These are phyloP conservation scores for Atherinosoma microstoma DNA, from an alignment of 2,797 vertebrate genomes.

Conservation along the genomic window DNA sequence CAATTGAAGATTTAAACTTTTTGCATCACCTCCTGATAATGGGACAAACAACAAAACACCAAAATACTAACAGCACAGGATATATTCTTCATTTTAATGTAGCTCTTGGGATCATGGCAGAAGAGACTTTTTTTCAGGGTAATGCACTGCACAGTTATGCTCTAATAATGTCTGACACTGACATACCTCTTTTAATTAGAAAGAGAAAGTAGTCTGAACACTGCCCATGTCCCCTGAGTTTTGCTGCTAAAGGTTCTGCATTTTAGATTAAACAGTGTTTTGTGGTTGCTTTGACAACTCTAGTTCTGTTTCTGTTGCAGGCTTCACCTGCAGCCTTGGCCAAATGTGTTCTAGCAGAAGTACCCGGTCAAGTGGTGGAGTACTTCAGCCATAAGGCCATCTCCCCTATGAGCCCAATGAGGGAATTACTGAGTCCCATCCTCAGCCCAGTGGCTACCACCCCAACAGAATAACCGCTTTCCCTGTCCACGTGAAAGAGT, in stretches of 20 bases:
- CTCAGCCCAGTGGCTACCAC: conserved; percentile 85
- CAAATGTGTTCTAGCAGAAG: conserved; percentile 95
- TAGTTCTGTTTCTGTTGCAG: conserved; percentile 75
- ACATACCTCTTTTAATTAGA: conserved; percentile 24
- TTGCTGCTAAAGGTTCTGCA: neutral
- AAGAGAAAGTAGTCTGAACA: neutral
- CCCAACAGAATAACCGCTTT: conserved; percentile 81
- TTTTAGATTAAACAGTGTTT: conserved; percentile 32
- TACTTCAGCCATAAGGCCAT: conserved; percentile 95
- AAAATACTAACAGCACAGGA: conserved; percentile 13
- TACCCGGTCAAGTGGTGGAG: conserved; percentile 95
- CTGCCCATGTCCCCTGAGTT: neutral
- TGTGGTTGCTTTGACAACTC: conserved; percentile 28
- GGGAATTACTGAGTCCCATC: conserved; percentile 77
- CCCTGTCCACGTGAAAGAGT: conserved; percentile 30
- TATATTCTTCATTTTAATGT: conserved; percentile 9
- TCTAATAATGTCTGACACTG: conserved; percentile 26
- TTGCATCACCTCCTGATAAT: neutral
- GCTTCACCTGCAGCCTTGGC: conserved; percentile 93
- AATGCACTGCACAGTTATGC: conserved; percentile 1
- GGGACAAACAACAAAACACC: neutral
- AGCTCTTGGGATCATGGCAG: neutral
- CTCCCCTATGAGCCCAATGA: conserved; percentile 83
- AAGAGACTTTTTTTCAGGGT: neutral
- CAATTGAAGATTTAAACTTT: neutral